Evolutionary conservation across 1,140 invertebrate genomes (phyloP).

Genomic region (Musca domestica): DNA sequence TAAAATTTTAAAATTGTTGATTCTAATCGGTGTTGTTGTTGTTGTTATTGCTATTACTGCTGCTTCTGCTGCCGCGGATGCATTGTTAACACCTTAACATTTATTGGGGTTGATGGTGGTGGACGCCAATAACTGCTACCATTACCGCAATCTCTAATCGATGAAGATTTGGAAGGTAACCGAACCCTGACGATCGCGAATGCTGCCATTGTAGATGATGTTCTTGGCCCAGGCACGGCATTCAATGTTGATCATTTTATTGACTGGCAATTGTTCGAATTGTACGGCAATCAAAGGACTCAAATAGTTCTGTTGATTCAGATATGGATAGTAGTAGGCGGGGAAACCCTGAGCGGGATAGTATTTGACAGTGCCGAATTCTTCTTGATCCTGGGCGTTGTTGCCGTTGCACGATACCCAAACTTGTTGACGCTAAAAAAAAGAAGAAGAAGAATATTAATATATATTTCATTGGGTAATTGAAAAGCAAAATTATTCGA

Average conservation of each 20-base stretch:
- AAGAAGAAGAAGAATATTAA: slow-evolving; percentile 15
- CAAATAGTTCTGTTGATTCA: slow-evolving; percentile 73
- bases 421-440: slow-evolving; percentile 64
- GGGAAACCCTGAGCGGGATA: slow-evolving; percentile 74
- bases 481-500: neutral
- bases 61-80: neutral
- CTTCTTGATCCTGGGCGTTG: slow-evolving; percentile 73
- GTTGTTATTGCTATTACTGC: slow-evolving; percentile 36
- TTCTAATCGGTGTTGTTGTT: slow-evolving; percentile 23
- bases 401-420: slow-evolving; percentile 83
- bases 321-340: slow-evolving; percentile 79
- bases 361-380: slow-evolving; percentile 65
- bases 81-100: slow-evolving; percentile 12
- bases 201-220: slow-evolving; percentile 67
- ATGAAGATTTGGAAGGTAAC: slow-evolving; percentile 86
- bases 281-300: slow-evolving; percentile 85
- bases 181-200: slow-evolving; percentile 73
- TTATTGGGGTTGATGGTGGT: neutral
- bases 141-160: slow-evolving; percentile 58
- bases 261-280: slow-evolving; percentile 67
- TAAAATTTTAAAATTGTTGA: neutral
- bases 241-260: slow-evolving; percentile 70
- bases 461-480: neutral
- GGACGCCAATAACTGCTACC: neutral
- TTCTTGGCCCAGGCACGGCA: slow-evolving; percentile 91